Evolutionary conservation across 2,888 invertebrate genomes (phyloP), one percentile per base, ranked within the genome.

Genomic region (Platynereis dumerilii): DNA sequence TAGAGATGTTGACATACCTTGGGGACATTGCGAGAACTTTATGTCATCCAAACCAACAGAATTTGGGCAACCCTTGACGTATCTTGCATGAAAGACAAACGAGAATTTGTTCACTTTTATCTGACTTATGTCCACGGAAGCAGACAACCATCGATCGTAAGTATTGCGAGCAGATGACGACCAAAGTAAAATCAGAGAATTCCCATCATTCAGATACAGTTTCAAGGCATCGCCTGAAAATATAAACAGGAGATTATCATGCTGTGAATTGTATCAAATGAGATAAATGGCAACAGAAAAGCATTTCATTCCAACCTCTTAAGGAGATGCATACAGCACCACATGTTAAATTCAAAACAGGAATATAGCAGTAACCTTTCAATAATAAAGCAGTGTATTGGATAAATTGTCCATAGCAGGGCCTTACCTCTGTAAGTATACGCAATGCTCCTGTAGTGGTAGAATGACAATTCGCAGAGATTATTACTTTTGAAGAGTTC

Each of bases 11-110:
- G 22, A 3, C 7, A 10, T 48, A 48, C 48, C 48, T 48, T 20
- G 3, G n/a, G 48, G 48, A n/a, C 48, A 48, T 22, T 5, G 48
- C n/a, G 7, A 5, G 22, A 48, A 48, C 48, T 48, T 48, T n/a
- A 48, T 48, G 48, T 48, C 48, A 48, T 48, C 48, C 3, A 48
- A 10, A n/a, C 48, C 48, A 22, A 48, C 48, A 22, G 48, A 48
- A 22, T 48, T 48, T 12, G 20, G n/a, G n/a, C 48, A 48, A 10
- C 48, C 48, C 22, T n/a, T 20, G 20, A 48, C 22, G n/a, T 48
- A 48, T 3, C 22, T 5, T 10, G 22, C 48, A 48, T 48, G 48
- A n/a, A 48, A 48, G 20, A 48, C 7, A n/a, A 48, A n/a, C 5
- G 20, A 22, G n/a, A 48, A 48, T 3, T n/a, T 3, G 17, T n/a